Percentiles rank a stretch among this genome's conserved stretches.
These are phyloP conservation scores for Anoplopoma fimbria DNA, from an alignment of 2,113 vertebrate species.

Conservation along the genomic window DNA sequence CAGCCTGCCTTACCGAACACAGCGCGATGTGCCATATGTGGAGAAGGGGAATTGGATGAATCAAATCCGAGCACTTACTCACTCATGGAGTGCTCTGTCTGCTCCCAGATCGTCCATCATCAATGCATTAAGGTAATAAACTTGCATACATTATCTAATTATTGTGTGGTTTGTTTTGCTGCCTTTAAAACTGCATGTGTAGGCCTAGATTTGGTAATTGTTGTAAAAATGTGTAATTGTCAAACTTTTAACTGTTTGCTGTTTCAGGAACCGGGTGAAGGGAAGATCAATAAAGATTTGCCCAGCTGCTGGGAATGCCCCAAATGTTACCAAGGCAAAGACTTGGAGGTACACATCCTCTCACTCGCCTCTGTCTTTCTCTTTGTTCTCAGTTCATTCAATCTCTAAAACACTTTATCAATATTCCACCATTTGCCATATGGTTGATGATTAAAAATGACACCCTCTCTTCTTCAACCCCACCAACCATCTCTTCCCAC, in stretches of 20 bases:
- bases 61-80: conserved; percentile 88
- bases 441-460: neutral
- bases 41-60: conserved; percentile 90
- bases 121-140: conserved; percentile 91
- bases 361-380: neutral
- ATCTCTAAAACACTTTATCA: neutral
- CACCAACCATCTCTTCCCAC: neutral
- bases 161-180: conserved; percentile 7
- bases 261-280: conserved; percentile 91
- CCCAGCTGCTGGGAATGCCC: conserved; percentile 99
- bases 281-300: conserved; percentile 93
- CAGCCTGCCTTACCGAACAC: conserved; percentile 96
- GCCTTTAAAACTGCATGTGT: neutral
- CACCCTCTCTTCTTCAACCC: neutral
- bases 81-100: conserved; percentile 99
- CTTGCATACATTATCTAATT: neutral
- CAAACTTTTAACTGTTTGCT: neutral
- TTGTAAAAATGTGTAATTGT: no score
- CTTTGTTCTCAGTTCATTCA: neutral
- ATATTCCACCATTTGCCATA: neutral
- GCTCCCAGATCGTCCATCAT: conserved; percentile 93
- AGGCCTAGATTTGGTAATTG: neutral
- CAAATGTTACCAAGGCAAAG: conserved; percentile 91
- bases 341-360: conserved; percentile 79
- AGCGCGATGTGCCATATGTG: conserved; percentile 93